A percentile compares a stretch with the other conserved stretches of the same genome.
Conservation (phyloP, 1,140 invertebrate genomes). For the Centruroides vittatus region DNA sequence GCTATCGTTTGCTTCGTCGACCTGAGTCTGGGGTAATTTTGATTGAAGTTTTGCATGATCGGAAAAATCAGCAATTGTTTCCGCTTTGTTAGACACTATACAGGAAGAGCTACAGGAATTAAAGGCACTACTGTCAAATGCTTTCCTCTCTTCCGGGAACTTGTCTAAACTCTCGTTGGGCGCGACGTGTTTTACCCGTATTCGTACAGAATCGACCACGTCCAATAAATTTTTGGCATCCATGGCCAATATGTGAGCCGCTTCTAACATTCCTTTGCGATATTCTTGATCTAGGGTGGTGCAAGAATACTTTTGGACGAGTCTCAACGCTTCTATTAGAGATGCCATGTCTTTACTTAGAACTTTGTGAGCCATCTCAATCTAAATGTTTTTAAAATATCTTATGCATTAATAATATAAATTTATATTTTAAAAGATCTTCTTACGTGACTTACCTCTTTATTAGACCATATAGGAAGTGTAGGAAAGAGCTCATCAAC, state of each 20-base stretch:
- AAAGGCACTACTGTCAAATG: no score
- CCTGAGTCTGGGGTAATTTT: no score
- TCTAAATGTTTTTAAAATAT: slow-evolving; percentile 29
- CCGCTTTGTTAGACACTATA: no score
- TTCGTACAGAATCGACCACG: slow-evolving; percentile 78
- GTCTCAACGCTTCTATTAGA: slow-evolving; percentile 81
- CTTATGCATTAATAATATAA: background rate
- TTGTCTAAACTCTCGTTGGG: no score
- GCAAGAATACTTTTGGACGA: slow-evolving; percentile 77
- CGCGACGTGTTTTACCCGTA: slow-evolving; percentile 28
- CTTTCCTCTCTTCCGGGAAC: no score
- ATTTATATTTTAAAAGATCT: background rate
- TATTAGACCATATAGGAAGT: slow-evolving; percentile 48
- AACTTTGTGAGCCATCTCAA: slow-evolving; percentile 95
- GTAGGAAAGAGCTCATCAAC: slow-evolving; percentile 65
- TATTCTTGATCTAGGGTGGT: slow-evolving; percentile 86
- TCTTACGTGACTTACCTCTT: slow-evolving; percentile 5
- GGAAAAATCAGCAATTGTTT: no score
- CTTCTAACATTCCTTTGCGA: slow-evolving; percentile 84
- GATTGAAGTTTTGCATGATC: no score
- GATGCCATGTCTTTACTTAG: slow-evolving; percentile 91
- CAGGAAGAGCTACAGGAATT: no score
- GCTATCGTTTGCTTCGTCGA: no score
- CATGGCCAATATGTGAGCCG: slow-evolving; percentile 87
- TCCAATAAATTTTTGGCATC: slow-evolving; percentile 93